Percentiles rank a stretch among this genome's conserved stretches.
Evolutionary conservation across 2,888 invertebrate species (phyloP).

Genomic region (Catocala nupta): DNA sequence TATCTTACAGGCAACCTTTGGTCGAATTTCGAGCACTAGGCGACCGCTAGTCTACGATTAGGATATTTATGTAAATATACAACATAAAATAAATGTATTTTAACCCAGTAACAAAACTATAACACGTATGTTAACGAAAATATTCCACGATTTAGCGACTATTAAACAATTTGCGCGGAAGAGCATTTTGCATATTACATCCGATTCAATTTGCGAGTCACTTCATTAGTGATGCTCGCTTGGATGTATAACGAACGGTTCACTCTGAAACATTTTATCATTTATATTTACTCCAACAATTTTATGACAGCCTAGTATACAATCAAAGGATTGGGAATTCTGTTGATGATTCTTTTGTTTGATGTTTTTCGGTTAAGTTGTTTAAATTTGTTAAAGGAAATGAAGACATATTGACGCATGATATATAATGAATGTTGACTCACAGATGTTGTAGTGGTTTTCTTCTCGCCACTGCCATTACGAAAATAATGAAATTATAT

Average conservation of each 20-base stretch:
- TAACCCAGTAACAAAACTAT: slow-evolving; percentile 9
- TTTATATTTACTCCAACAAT: slow-evolving; percentile 16
- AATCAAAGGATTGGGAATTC: too few species aligned
- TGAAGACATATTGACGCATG: too few species aligned
- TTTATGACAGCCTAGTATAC: slow-evolving; percentile 21
- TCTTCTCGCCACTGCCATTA: too few species aligned
- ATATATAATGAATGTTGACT: too few species aligned
- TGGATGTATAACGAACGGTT: slow-evolving; percentile 38
- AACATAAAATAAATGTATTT: not conserved
- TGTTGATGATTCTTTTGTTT: not conserved
- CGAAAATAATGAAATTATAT: too few species aligned
- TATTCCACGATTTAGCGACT: slow-evolving; percentile 25
- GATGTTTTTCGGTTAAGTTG: too few species aligned
- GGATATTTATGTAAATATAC: too few species aligned
- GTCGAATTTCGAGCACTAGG: too few species aligned
- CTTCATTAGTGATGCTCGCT: slow-evolving; percentile 50
- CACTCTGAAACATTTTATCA: slow-evolving; percentile 35
- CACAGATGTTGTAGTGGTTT: too few species aligned
- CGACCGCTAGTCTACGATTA: too few species aligned
- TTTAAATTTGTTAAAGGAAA: too few species aligned
- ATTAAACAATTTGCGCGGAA: slow-evolving; percentile 34
- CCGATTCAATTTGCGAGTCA: slow-evolving; percentile 44
- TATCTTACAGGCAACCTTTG: too few species aligned
- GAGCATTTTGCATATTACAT: slow-evolving; percentile 45
- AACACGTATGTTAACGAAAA: slow-evolving; percentile 14